Base-by-base conservation (phyloP, 2,113 vertebrate species). In the Mus spicilegus region DNA sequence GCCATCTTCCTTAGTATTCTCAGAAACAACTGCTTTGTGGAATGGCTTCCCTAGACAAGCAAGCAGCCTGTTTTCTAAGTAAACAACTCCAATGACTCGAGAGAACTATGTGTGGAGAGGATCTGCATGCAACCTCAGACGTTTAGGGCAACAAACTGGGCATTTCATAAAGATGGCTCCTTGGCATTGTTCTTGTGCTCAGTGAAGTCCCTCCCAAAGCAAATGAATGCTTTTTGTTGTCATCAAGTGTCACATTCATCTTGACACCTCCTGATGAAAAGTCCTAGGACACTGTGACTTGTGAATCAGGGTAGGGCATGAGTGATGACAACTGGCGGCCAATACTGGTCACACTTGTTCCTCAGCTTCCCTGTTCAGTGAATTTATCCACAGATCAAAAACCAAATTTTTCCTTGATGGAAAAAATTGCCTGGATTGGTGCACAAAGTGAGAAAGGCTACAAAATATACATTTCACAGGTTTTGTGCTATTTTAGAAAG, bases 401-500 rank as follows among this genome's bases (percentile, higher is more conserved):
- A 87, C 67, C 30, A 54, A 5, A 56, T 3, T 65, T 58, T 63
- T 63, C 36, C 46, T 61, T 51, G 13, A 89, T 10, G 67, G 30
- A 51, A 93, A 89, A 28, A 85, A 46, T 9, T 65, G 75, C 85
- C 78, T 81, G 69, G 39, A 46, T 78, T 90, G 39, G 30, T 84
- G 22, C 8, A 22, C 56, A 77, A 89, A 85, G 5, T 17, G 33
- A 67, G 20, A 65, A 81, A 91, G 69, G 17, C 63, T 96, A 54
- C 17, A n/a, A 46, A 24, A 51, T 14, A 49, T 1, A 56, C 13
- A 95, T 26, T 54, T 95, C 76, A 87, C 2, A 26, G 11, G 46
- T 26, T 24, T 96, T 80, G 54, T n/a, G 69, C 51, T 78, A 80
- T 54, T 93, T 94, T 33, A 82, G 69, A 70, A 87, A 94, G 39